Evolutionary conservation across 2,888 invertebrate genomes (phyloP).

Genomic region (Hemaris fuciformis): DNA sequence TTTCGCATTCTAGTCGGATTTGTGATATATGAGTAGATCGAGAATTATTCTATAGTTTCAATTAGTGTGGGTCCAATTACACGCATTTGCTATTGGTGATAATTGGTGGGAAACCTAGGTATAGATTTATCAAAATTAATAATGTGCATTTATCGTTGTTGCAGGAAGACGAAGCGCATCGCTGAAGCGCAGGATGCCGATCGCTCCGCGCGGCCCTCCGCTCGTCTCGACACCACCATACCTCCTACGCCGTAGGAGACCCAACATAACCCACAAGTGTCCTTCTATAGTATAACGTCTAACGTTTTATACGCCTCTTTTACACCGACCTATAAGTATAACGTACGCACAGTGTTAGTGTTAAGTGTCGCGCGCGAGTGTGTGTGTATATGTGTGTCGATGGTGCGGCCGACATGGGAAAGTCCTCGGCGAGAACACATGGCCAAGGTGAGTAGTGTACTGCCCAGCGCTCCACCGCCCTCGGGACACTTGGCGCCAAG

Average conservation of each 20-base stretch:
- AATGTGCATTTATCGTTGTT: slow-evolving; percentile 49
- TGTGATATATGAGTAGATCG: too few relatives aligned
- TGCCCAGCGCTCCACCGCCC: slow-evolving; percentile 37
- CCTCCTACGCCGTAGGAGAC: slow-evolving; percentile 73
- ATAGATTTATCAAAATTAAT: not conserved
- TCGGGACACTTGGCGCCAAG: slow-evolving; percentile 53
- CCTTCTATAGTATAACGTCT: slow-evolving; percentile 78
- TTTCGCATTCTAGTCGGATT: too few relatives aligned
- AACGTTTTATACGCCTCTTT: slow-evolving; percentile 78
- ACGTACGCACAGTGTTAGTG: slow-evolving; percentile 70
- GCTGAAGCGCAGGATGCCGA: slow-evolving; percentile 75
- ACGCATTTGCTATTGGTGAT: too few relatives aligned
- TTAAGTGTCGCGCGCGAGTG: slow-evolving; percentile 68
- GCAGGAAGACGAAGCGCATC: slow-evolving; percentile 64
- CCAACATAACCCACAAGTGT: slow-evolving; percentile 72
- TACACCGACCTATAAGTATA: slow-evolving; percentile 76
- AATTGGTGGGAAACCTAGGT: too few relatives aligned
- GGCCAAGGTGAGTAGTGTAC: slow-evolving; percentile 72
- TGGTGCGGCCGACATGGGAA: slow-evolving; percentile 82
- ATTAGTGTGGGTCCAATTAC: too few relatives aligned
- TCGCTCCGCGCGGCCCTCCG: slow-evolving; percentile 81
- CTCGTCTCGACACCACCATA: slow-evolving; percentile 70
- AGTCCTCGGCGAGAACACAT: slow-evolving; percentile 82
- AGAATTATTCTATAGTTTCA: too few relatives aligned
- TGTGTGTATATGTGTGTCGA: slow-evolving; percentile 73